phyloP scores from a whole-genome alignment of 2,797 vertebrate genomes.

The Pangasius sanitwongsei region DNA sequence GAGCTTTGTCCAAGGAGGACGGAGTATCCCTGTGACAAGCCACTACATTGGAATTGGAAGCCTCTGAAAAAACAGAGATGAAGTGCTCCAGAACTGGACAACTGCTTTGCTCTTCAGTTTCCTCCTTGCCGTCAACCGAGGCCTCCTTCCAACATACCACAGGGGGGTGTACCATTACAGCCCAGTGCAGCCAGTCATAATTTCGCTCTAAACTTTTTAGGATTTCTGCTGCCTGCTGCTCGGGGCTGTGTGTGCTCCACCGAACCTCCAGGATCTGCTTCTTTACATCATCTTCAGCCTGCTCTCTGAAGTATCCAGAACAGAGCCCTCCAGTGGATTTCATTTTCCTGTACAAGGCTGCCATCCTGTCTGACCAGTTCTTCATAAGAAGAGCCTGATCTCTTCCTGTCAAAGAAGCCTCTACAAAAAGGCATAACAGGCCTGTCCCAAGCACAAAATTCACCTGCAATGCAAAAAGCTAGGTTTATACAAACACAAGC shows the following conservation, averaged over 20 bases:
- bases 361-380: slow-evolving; percentile 74
- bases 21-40: slow-evolving; percentile 71
- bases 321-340: slow-evolving; percentile 69
- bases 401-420: slow-evolving; percentile 70
- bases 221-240: slow-evolving; percentile 64
- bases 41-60: slow-evolving; percentile 67
- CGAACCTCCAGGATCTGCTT: slow-evolving; percentile 63
- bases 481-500: neutral
- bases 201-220: slow-evolving; percentile 73
- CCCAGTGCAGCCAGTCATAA: slow-evolving; percentile 79
- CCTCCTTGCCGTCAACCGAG: slow-evolving; percentile 43
- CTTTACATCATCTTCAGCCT: slow-evolving; percentile 70
- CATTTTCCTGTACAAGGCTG: slow-evolving; percentile 70
- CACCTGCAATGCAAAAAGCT: slow-evolving; percentile 56
- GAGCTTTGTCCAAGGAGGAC: slow-evolving; percentile 70
- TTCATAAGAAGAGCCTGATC: slow-evolving; percentile 74
- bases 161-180: slow-evolving; percentile 72
- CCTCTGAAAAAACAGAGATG: slow-evolving; percentile 63
- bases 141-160: slow-evolving; percentile 52
- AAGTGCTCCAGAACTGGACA: slow-evolving; percentile 55
- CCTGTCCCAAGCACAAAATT: slow-evolving; percentile 76
- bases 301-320: slow-evolving; percentile 71
- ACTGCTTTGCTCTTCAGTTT: neutral
- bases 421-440: slow-evolving; percentile 73
- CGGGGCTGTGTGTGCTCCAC: slow-evolving; percentile 55